Evolutionary conservation across 1,140 invertebrate genomes (phyloP).

Genomic region (Ooceraea biroi): DNA sequence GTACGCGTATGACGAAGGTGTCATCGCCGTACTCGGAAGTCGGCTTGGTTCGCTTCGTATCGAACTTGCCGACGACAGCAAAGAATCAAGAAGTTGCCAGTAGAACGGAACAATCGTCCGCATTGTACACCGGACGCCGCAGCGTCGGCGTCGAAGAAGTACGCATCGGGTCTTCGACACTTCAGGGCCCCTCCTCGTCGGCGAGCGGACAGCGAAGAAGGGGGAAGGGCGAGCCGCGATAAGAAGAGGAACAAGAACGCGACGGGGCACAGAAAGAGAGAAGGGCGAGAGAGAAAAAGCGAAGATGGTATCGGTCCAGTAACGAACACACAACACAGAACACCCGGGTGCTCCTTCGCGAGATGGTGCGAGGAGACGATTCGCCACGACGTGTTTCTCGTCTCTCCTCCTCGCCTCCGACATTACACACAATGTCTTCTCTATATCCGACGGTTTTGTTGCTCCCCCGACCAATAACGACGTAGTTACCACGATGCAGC

Average conservation of each 20-base stretch:
- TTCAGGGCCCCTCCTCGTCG: slow-evolving; percentile 34
- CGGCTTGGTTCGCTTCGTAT: background rate
- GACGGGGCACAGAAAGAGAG: slow-evolving; percentile 69
- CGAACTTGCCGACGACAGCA: background rate
- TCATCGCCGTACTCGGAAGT: background rate
- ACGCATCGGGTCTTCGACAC: slow-evolving; percentile 58
- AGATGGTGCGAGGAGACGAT: slow-evolving; percentile 76
- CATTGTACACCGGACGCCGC: slow-evolving; percentile 18
- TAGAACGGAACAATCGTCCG: slow-evolving; percentile 29
- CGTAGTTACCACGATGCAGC: slow-evolving; percentile 50
- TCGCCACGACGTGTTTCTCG: slow-evolving; percentile 70
- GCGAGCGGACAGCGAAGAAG: background rate
- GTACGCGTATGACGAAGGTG: background rate
- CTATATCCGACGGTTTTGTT: slow-evolving; percentile 77
- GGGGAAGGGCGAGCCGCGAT: slow-evolving; percentile 45
- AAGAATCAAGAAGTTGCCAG: slow-evolving; percentile 29
- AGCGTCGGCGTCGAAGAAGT: slow-evolving; percentile 43
- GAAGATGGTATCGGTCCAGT: slow-evolving; percentile 79
- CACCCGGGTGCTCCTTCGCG: slow-evolving; percentile 71
- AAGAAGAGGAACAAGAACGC: slow-evolving; percentile 71
- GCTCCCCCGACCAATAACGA: slow-evolving; percentile 61
- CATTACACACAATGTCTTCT: slow-evolving; percentile 80
- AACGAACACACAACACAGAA: slow-evolving; percentile 72
- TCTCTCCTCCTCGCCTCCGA: slow-evolving; percentile 48
- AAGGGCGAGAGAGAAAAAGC: slow-evolving; percentile 66